Percentiles rank a stretch among this genome's conserved stretches.
phyloP scores from a whole-genome alignment of 2,113 vertebrate species.

The Noturus placidus region DNA sequence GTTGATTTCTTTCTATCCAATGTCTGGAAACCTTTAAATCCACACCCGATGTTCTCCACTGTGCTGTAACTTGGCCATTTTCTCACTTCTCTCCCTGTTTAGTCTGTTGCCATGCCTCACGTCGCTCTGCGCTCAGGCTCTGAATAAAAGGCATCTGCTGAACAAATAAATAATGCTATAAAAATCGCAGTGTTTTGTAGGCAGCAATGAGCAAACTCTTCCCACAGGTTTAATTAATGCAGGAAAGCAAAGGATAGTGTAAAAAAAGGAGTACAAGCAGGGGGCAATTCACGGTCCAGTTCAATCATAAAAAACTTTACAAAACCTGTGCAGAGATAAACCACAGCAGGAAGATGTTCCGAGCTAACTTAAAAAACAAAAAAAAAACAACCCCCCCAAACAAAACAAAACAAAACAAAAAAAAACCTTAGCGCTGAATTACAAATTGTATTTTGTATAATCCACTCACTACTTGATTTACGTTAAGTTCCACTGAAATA shows the following conservation, averaged over 20 bases:
- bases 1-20: constrained; percentile 30
- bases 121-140: constrained; percentile 44
- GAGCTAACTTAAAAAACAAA: neutral
- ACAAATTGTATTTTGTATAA: too few species aligned
- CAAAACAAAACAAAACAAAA: neutral
- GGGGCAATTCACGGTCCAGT: constrained; percentile 62
- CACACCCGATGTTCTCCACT: constrained; percentile 56
- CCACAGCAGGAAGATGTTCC: neutral
- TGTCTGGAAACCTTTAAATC: constrained; percentile 55
- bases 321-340: neutral
- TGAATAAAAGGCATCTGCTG: constrained; percentile 58
- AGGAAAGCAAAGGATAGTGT: constrained; percentile 24
- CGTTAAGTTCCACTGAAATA: neutral
- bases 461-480: neutral
- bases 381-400: neutral
- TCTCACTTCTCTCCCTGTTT: constrained; percentile 44
- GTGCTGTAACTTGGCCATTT: constrained; percentile 55
- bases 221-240: constrained; percentile 70
- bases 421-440: neutral
- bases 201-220: constrained; percentile 57
- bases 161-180: constrained; percentile 68
- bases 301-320: constrained; percentile 59
- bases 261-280: constrained; percentile 28
- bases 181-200: constrained; percentile 58
- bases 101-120: constrained; percentile 54